phyloP scores from a whole-genome alignment of 2,888 invertebrate species.

The Lingula anatina region DNA sequence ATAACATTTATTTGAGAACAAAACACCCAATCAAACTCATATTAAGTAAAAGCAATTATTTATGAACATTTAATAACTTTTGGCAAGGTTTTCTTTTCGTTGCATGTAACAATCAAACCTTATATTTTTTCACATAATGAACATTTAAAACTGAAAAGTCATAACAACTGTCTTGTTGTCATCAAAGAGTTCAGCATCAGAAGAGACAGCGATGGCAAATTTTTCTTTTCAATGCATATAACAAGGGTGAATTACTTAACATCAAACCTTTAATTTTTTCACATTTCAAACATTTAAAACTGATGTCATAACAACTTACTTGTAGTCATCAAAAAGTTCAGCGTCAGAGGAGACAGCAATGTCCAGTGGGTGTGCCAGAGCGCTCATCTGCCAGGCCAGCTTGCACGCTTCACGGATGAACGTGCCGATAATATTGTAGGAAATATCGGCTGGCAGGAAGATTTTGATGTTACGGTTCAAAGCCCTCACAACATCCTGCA shows the following conservation, averaged over 20 bases:
- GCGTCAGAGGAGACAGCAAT: slow-evolving; percentile 46
- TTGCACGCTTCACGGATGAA: slow-evolving; percentile 51
- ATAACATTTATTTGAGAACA: too few relatives aligned
- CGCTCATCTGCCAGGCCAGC: slow-evolving; percentile 50
- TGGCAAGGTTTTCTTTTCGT: too few relatives aligned
- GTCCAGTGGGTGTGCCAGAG: slow-evolving; percentile 48
- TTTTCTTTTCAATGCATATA: too few relatives aligned
- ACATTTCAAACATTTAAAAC: too few relatives aligned
- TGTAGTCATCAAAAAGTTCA: slow-evolving; percentile 49
- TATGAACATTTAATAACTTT: too few relatives aligned
- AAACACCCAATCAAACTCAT: too few relatives aligned
- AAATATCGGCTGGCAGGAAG: slow-evolving; percentile 41
- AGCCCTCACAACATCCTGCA: slow-evolving; percentile 48
- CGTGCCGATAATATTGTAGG: slow-evolving; percentile 44
- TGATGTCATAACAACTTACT: slow-evolving; percentile 39
- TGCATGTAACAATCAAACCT: too few relatives aligned
- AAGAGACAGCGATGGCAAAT: slow-evolving; percentile 41
- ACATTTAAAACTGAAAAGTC: too few relatives aligned
- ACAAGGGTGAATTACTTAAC: too few relatives aligned
- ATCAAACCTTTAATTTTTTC: too few relatives aligned
- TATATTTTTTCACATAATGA: too few relatives aligned
- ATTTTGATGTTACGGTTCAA: slow-evolving; percentile 45
- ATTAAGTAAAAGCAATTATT: too few relatives aligned
- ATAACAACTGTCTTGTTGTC: slow-evolving; percentile 42
- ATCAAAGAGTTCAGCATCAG: slow-evolving; percentile 50